A percentile compares a stretch with the other conserved stretches of the same genome.
These are phyloP conservation scores for Amiota communis DNA, from an alignment of 2,888 invertebrate genomes.

Conservation along the genomic window DNA sequence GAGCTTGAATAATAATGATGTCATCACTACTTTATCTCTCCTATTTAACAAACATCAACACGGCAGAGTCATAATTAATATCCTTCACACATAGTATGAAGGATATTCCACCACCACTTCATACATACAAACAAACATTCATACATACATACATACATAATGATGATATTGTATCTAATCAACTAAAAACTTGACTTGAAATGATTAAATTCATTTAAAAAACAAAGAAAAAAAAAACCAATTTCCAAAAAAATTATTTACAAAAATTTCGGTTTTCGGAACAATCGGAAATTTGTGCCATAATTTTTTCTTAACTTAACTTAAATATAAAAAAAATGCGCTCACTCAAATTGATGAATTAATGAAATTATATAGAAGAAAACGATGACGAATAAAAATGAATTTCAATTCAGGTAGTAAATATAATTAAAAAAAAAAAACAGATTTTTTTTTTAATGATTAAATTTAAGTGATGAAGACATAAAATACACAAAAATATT, in stretches of 20 bases:
- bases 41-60: no score
- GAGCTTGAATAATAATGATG: no score
- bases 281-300: constrained; percentile 38
- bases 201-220: constrained; percentile 43
- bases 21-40: no score
- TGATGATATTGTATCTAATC: no score
- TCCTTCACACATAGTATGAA: no score
- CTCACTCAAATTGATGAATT: neutral
- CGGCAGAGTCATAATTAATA: no score
- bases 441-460: constrained; percentile 5
- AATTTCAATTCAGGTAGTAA: constrained; percentile 50
- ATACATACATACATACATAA: no score
- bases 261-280: neutral
- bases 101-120: no score
- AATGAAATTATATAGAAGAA: no score
- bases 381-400: neutral
- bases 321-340: constrained; percentile 22
- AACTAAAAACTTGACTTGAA: no score
- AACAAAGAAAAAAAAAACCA: constrained; percentile 22
- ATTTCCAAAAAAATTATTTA: constrained; percentile 44
- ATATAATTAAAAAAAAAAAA: constrained; percentile 42
- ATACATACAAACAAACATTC: no score
- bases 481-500: constrained; percentile 30
- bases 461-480: neutral
- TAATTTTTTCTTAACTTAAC: neutral